phyloP scores from a whole-genome alignment of 2,113 vertebrate species.

The Lycaon pictus region DNA sequence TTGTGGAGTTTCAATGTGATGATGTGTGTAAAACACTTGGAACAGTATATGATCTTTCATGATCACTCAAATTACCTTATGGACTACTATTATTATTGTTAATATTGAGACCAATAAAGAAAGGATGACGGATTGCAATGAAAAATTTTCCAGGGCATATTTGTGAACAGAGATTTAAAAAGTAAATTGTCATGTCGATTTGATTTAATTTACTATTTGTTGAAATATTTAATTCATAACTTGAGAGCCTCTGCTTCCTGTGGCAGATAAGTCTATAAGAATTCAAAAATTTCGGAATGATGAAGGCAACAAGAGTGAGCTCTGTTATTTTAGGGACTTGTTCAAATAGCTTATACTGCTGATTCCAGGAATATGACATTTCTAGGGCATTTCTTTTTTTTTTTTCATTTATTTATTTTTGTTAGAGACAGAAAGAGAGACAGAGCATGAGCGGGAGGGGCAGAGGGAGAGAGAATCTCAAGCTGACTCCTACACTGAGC shows the following conservation, averaged over 20 bases:
- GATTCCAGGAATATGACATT: background rate
- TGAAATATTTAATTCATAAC: background rate
- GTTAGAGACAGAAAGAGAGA: background rate
- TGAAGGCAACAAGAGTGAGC: background rate
- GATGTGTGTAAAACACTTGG: background rate
- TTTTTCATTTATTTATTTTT: background rate
- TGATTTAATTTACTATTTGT: background rate
- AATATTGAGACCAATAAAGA: background rate
- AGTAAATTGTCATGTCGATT: background rate
- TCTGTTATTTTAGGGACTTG: background rate
- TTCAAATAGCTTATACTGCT: background rate
- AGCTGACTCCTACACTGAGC: background rate
- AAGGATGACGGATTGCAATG: background rate
- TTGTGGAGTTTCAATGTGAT: background rate
- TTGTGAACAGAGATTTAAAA: background rate
- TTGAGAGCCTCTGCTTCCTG: slow-evolving; percentile 22
- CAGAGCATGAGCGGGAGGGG: background rate
- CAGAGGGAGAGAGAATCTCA: background rate
- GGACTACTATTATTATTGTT: background rate
- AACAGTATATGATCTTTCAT: background rate
- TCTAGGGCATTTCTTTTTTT: background rate
- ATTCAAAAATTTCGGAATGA: slow-evolving; percentile 39
- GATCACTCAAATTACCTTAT: background rate
- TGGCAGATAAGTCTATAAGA: slow-evolving; percentile 4
- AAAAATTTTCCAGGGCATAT: background rate